These are phyloP conservation scores for Carposina sasakii DNA, from an alignment of 1,140 invertebrate species.

Conservation along the genomic window DNA sequence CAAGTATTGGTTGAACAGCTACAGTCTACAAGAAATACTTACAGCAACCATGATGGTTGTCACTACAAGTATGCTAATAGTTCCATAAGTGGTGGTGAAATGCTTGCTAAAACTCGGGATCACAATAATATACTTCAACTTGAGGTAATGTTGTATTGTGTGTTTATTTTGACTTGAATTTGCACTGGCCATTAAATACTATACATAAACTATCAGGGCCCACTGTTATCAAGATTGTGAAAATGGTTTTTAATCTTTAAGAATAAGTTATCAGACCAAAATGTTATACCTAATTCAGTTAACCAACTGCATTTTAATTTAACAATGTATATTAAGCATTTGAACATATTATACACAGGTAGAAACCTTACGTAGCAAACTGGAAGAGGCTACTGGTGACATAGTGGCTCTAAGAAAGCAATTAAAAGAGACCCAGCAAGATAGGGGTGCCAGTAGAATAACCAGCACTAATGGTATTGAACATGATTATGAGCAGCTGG, in stretches of 20 bases:
- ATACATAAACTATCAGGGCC: too few relatives aligned
- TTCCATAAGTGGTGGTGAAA: slow-evolving; percentile 61
- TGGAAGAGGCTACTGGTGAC: slow-evolving; percentile 58
- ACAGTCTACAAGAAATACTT: slow-evolving; percentile 72
- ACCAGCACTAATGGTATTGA: slow-evolving; percentile 19
- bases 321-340: too few relatives aligned
- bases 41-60: too few relatives aligned
- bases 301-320: too few relatives aligned
- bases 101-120: slow-evolving; percentile 65
- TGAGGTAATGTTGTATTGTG: too few relatives aligned
- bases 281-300: too few relatives aligned
- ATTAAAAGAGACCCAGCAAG: slow-evolving; percentile 25
- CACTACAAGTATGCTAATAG: too few relatives aligned
- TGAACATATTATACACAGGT: slow-evolving; percentile 34
- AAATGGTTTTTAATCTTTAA: too few relatives aligned
- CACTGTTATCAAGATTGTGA: too few relatives aligned
- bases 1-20: slow-evolving; percentile 88
- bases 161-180: too few relatives aligned
- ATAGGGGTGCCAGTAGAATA: slow-evolving; percentile 31
- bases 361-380: slow-evolving; percentile 43
- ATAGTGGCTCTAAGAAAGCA: slow-evolving; percentile 55
- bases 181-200: too few relatives aligned
- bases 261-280: too few relatives aligned
- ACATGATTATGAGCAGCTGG: slow-evolving; percentile 54
- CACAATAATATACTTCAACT: slow-evolving; percentile 64